Evolutionary conservation across 2,797 vertebrate genomes (phyloP).

Genomic region (Phataginus tricuspis): DNA sequence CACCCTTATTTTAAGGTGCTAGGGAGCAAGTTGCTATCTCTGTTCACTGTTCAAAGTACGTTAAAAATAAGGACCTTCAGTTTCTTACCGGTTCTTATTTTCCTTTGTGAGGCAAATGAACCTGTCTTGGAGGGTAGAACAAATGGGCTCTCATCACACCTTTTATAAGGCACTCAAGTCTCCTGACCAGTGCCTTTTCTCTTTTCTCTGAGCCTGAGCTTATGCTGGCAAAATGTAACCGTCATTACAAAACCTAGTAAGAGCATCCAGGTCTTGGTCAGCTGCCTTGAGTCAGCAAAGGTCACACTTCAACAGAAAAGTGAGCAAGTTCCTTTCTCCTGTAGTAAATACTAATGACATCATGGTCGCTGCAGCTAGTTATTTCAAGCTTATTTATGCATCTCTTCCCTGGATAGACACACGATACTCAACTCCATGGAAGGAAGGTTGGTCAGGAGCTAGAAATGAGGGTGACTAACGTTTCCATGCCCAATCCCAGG

Average conservation of each 20-base stretch:
- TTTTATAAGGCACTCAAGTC: not conserved
- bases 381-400: not conserved
- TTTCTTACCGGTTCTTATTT: not conserved
- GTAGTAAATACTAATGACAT: not conserved
- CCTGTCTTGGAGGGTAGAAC: not conserved
- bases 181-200: not conserved
- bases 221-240: not conserved
- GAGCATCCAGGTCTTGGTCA: not conserved
- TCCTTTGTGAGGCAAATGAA: not conserved
- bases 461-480: not conserved
- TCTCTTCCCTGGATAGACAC: not conserved
- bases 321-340: not conserved
- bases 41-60: not conserved
- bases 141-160: too few species aligned
- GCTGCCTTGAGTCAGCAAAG: not conserved
- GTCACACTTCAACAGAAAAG: not conserved
- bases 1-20: not conserved
- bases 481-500: not conserved
- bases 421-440: not conserved
- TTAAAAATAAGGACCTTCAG: not conserved
- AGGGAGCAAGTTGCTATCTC: not conserved
- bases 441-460: slow-evolving; percentile 9
- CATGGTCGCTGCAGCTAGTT: not conserved
- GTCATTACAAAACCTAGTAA: not conserved
- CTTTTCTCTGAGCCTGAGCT: not conserved